phyloP scores from a whole-genome alignment of 1,140 invertebrate species.

The Agrypnia vestita region DNA sequence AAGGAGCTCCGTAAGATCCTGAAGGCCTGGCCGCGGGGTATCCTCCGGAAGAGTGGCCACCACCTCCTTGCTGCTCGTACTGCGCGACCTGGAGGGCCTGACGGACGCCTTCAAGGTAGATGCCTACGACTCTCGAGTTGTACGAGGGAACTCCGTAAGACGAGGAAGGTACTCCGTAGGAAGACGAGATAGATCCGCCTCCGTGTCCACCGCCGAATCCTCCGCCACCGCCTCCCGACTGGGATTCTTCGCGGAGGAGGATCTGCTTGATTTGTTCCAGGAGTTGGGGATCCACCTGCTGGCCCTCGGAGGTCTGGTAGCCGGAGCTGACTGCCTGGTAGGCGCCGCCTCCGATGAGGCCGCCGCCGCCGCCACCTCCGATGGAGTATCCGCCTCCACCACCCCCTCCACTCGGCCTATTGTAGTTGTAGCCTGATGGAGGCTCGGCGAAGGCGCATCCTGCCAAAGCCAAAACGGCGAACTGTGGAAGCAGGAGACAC shows the following conservation, averaged over 20 bases:
- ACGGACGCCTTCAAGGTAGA: slow-evolving; percentile 83
- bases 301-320: slow-evolving; percentile 81
- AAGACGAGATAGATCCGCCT: slow-evolving; percentile 69
- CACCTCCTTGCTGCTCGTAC: slow-evolving; percentile 75
- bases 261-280: slow-evolving; percentile 85
- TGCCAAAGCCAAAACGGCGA: slow-evolving; percentile 72
- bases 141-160: slow-evolving; percentile 75
- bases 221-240: slow-evolving; percentile 67
- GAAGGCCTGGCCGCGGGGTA: slow-evolving; percentile 72
- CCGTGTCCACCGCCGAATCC: slow-evolving; percentile 68
- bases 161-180: slow-evolving; percentile 77
- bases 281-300: slow-evolving; percentile 80
- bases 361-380: slow-evolving; percentile 61
- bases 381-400: slow-evolving; percentile 65
- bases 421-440: slow-evolving; percentile 72
- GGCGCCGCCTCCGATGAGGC: slow-evolving; percentile 72
- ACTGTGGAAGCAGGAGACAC: slow-evolving; percentile 63
- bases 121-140: slow-evolving; percentile 78
- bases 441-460: slow-evolving; percentile 68
- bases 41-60: slow-evolving; percentile 74
- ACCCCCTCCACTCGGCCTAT: slow-evolving; percentile 66
- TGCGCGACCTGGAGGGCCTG: slow-evolving; percentile 85
- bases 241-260: slow-evolving; percentile 81
- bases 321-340: slow-evolving; percentile 81
- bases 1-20: slow-evolving; percentile 77